Conservation (phyloP, 2,113 vertebrate species). For the Struthio camelus region DNA sequence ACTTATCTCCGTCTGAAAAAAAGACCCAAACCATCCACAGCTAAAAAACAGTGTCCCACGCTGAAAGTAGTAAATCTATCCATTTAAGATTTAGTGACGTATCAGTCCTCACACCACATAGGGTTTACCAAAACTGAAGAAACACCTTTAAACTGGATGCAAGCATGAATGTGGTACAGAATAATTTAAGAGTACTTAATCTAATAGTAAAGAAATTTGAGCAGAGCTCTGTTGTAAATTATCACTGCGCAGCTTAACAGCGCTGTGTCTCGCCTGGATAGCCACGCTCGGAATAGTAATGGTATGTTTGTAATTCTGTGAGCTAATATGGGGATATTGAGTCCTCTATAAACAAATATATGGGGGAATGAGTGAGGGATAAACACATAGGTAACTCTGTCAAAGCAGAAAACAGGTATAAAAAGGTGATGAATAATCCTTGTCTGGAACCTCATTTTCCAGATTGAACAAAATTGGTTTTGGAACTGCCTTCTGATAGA, state of each 20-base stretch:
- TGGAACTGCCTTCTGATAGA: background rate
- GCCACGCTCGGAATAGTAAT: background rate
- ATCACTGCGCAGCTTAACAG: background rate
- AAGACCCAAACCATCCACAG: background rate
- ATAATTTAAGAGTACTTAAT: background rate
- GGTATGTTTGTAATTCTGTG: background rate
- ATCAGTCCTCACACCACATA: background rate
- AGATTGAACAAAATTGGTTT: background rate
- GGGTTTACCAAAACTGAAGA: background rate
- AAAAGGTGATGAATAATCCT: background rate
- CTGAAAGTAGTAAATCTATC: background rate
- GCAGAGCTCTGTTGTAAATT: background rate
- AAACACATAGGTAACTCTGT: background rate
- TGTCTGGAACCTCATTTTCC: background rate
- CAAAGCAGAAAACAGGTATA: background rate
- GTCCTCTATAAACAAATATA: background rate
- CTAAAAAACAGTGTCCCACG: background rate
- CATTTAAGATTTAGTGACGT: background rate
- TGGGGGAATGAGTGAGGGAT: background rate
- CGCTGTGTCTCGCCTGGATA: background rate
- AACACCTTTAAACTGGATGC: background rate
- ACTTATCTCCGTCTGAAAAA: background rate
- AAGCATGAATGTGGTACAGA: background rate
- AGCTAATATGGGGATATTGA: background rate
- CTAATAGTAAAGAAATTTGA: background rate